A percentile compares a stretch with the other conserved stretches of the same genome.
Conservation (phyloP, 2,113 vertebrate genomes). For the Cinclus mexicanus region DNA sequence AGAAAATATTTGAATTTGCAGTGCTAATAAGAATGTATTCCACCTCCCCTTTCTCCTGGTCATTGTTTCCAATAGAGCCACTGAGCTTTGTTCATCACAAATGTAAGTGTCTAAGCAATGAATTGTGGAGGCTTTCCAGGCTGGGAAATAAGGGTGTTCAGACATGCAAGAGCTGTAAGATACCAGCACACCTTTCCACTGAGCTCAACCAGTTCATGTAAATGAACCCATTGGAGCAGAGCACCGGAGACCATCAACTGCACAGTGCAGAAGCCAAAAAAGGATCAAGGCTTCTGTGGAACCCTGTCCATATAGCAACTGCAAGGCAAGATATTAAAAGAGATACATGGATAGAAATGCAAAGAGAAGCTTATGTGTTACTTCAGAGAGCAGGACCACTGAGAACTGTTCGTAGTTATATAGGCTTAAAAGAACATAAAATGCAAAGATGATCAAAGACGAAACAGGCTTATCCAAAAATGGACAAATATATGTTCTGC, state of each 20-base stretch:
- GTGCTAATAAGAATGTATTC: neutral
- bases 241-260: neutral
- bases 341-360: neutral
- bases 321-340: neutral
- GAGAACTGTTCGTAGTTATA: neutral
- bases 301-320: neutral
- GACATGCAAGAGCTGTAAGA: neutral
- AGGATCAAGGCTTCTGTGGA: neutral
- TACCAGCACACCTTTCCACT: neutral
- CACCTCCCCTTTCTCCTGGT: neutral
- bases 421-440: neutral
- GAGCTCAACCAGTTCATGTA: neutral
- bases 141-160: neutral
- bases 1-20: neutral
- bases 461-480: neutral
- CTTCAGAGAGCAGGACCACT: neutral
- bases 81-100: neutral
- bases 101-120: neutral
- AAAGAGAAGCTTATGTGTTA: neutral
- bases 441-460: neutral
- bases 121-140: neutral
- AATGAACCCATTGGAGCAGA: neutral
- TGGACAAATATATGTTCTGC: neutral
- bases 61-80: neutral
- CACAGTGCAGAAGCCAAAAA: neutral